Evolutionary conservation across 2,888 invertebrate species (phyloP).

Genomic region (Lagria hirta): DNA sequence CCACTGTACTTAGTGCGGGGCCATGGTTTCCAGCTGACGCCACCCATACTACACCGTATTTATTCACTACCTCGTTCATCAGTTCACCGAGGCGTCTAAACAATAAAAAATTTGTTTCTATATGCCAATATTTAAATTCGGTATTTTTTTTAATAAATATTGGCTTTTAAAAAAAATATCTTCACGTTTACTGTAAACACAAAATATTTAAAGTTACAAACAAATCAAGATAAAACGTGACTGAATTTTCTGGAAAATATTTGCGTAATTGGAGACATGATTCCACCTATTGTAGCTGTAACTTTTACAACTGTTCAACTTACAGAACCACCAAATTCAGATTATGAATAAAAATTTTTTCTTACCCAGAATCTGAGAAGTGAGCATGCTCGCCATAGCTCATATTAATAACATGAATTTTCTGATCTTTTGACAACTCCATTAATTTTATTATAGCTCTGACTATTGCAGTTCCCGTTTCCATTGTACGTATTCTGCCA

Average conservation of each 20-base stretch:
- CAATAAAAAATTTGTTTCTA: too few species aligned
- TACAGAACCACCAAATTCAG: background rate
- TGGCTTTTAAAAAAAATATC: too few species aligned
- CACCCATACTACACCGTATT: slow-evolving; percentile 90
- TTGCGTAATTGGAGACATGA: too few species aligned
- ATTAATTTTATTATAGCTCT: slow-evolving; percentile 89
- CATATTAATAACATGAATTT: slow-evolving; percentile 92
- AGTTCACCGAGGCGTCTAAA: slow-evolving; percentile 80
- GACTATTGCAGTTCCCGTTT: slow-evolving; percentile 91
- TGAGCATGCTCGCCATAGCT: slow-evolving; percentile 96
- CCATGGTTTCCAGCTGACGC: slow-evolving; percentile 95
- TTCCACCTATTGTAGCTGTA: too few species aligned
- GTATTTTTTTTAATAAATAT: too few species aligned
- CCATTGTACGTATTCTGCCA: slow-evolving; percentile 89
- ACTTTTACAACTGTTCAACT: background rate
- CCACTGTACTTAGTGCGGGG: slow-evolving; percentile 89
- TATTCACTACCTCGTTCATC: slow-evolving; percentile 85
- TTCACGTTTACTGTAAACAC: too few species aligned
- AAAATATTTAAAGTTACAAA: background rate
- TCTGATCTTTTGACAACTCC: slow-evolving; percentile 62
- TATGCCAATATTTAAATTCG: too few species aligned
- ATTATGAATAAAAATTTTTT: too few species aligned
- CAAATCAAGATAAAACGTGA: background rate
- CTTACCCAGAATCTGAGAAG: slow-evolving; percentile 87
- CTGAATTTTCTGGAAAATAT: background rate